These are phyloP conservation scores for Hymenochirus boettgeri DNA, from an alignment of 2,113 vertebrate genomes.

Conservation along the genomic window DNA sequence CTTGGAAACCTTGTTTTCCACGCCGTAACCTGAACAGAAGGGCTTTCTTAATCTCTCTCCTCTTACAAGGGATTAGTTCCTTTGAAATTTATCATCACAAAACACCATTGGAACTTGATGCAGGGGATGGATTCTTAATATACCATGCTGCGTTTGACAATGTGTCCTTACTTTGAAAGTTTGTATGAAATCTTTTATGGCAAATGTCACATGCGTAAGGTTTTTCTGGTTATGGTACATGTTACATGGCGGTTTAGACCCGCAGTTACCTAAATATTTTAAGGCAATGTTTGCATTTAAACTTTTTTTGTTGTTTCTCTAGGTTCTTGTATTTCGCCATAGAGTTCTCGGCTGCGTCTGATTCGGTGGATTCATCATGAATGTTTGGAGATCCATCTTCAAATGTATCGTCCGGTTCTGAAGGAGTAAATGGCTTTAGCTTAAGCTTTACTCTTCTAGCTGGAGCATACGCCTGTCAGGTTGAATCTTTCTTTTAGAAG, in stretches of 20 bases:
- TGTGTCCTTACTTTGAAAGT: conserved; percentile 98
- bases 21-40: conserved; percentile 87
- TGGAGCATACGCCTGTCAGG: conserved; percentile 68
- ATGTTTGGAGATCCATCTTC: conserved; percentile 56
- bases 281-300: conserved; percentile 96
- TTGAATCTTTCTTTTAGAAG: conserved; percentile 76
- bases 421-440: conserved; percentile 57
- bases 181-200: conserved; percentile 96
- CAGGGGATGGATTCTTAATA: conserved; percentile 91
- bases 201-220: conserved; percentile 95
- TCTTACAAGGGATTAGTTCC: conserved; percentile 87
- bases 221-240: conserved; percentile 98
- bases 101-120: conserved; percentile 80
- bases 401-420: conserved; percentile 57
- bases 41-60: conserved; percentile 95
- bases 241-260: conserved; percentile 89
- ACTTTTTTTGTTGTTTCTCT: conserved; percentile 80
- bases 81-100: conserved; percentile 95
- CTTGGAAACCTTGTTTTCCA: conserved; percentile 74
- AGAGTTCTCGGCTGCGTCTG: conserved; percentile 67
- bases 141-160: conserved; percentile 93
- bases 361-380: conserved; percentile 63
- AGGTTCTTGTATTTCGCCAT: conserved; percentile 67
- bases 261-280: conserved; percentile 89
- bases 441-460: conserved; percentile 80